A percentile compares a stretch with the other conserved stretches of the same genome.
These are phyloP conservation scores for Drosophila subobscura DNA, from an alignment of 1,140 invertebrate genomes.

Conservation along the genomic window DNA sequence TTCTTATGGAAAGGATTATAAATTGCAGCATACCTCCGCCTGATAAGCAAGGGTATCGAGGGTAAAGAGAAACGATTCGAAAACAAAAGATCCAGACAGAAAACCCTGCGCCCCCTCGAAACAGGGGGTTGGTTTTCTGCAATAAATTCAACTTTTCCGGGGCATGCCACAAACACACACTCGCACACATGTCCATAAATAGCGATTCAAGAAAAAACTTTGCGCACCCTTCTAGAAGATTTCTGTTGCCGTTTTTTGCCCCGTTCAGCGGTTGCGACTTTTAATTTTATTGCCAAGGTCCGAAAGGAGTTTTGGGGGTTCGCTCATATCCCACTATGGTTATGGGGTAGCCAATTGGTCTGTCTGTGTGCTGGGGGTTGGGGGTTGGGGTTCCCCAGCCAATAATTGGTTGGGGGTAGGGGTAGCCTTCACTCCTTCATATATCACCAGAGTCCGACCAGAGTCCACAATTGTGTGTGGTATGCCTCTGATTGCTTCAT, in stretches of 20 bases:
- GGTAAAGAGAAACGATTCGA: slow-evolving; percentile 16
- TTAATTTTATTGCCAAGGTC: slow-evolving; percentile 58
- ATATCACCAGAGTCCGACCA: slow-evolving; percentile 14
- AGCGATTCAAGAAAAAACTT: slow-evolving; percentile 31
- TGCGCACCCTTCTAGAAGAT: slow-evolving; percentile 11
- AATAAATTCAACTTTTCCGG: slow-evolving; percentile 48
- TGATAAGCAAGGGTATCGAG: slow-evolving; percentile 15
- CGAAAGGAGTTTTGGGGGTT: slow-evolving; percentile 1
- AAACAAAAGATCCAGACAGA: slow-evolving; percentile 49
- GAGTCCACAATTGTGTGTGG: background rate
- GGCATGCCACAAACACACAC: slow-evolving; percentile 15
- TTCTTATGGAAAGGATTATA: too few relatives aligned
- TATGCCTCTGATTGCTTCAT: slow-evolving; percentile 8
- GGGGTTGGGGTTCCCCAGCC: slow-evolving; percentile 3
- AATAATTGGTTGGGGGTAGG: slow-evolving; percentile 29
- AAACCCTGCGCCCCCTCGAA: background rate
- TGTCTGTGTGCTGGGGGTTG: slow-evolving; percentile 20
- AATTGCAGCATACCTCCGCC: too few relatives aligned
- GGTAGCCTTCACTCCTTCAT: background rate
- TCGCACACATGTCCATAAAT: slow-evolving; percentile 32
- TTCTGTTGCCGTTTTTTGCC: background rate
- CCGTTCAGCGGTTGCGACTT: slow-evolving; percentile 48
- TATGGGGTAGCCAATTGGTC: slow-evolving; percentile 37
- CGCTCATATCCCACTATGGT: background rate
- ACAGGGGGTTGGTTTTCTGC: slow-evolving; percentile 4